Percentiles rank a stretch among this genome's conserved stretches.
Evolutionary conservation across 2,113 vertebrate species (phyloP).

Genomic region (Sisor rabdophorus): DNA sequence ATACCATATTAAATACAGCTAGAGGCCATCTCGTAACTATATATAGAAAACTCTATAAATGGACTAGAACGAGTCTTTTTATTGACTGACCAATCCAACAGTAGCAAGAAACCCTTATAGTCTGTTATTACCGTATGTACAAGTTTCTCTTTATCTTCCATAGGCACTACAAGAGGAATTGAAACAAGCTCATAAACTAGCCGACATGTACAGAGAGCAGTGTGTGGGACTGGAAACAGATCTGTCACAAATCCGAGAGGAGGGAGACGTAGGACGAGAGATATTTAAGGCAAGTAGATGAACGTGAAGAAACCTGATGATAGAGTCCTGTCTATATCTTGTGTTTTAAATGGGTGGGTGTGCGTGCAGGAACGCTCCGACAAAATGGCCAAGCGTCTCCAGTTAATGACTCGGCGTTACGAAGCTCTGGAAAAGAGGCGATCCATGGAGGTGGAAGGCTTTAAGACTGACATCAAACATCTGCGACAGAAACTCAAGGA

Average conservation of each 20-base stretch:
- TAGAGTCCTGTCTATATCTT: neutral
- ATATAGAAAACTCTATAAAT: neutral
- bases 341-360: neutral
- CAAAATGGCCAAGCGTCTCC: conserved; percentile 86
- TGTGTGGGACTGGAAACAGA: conserved; percentile 85
- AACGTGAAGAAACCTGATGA: neutral
- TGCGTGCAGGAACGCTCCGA: conserved; percentile 79
- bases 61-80: too few species aligned
- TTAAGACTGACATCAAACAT: conserved; percentile 84
- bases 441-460: conserved; percentile 88
- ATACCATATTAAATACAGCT: too few species aligned
- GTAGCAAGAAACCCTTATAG: neutral
- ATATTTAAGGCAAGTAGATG: conserved; percentile 80
- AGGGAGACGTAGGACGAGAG: conserved; percentile 78
- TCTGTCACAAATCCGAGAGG: conserved; percentile 82
- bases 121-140: neutral
- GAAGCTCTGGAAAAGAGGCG: conserved; percentile 87
- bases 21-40: neutral
- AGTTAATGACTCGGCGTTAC: conserved; percentile 84
- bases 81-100: neutral
- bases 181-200: conserved; percentile 77
- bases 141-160: neutral
- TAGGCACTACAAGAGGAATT: conserved; percentile 81
- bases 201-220: conserved; percentile 90
- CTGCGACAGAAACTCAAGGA: conserved; percentile 86